Conservation (phyloP, 2,113 vertebrate species). For the Zosterops lateralis region DNA sequence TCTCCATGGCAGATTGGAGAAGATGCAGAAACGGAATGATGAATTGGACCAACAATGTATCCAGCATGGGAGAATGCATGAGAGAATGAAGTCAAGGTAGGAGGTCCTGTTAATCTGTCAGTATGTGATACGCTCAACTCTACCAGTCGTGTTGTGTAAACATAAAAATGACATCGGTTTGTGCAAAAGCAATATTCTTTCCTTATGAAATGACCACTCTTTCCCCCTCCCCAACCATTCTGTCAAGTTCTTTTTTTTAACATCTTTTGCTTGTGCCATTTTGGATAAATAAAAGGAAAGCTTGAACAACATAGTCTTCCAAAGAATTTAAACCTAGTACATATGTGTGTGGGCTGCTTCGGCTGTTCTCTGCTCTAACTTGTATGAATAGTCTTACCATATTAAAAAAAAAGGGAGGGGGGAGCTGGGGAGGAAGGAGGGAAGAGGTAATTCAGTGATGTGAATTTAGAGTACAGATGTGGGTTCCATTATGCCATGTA, state of each 20-base stretch:
- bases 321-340: constrained; percentile 27
- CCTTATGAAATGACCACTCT: background rate
- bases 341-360: constrained; percentile 59
- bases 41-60: constrained; percentile 90
- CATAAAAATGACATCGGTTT: background rate
- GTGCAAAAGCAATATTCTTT: background rate
- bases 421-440: background rate
- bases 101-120: background rate
- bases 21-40: constrained; percentile 80
- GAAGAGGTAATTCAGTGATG: background rate
- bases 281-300: constrained; percentile 25
- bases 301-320: constrained; percentile 2
- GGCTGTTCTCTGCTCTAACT: constrained; percentile 46
- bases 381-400: constrained; percentile 42
- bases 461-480: constrained; percentile 14
- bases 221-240: background rate
- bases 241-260: constrained; percentile 2
- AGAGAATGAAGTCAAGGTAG: constrained; percentile 92
- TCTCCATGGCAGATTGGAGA: constrained; percentile 78
- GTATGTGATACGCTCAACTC: background rate
- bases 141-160: background rate
- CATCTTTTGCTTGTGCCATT: constrained; percentile 29
- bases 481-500: background rate
- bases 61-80: constrained; percentile 88
- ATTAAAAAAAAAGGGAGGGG: background rate